phyloP scores from a whole-genome alignment of 2,113 vertebrate genomes.

The Corydoras maculifer region DNA sequence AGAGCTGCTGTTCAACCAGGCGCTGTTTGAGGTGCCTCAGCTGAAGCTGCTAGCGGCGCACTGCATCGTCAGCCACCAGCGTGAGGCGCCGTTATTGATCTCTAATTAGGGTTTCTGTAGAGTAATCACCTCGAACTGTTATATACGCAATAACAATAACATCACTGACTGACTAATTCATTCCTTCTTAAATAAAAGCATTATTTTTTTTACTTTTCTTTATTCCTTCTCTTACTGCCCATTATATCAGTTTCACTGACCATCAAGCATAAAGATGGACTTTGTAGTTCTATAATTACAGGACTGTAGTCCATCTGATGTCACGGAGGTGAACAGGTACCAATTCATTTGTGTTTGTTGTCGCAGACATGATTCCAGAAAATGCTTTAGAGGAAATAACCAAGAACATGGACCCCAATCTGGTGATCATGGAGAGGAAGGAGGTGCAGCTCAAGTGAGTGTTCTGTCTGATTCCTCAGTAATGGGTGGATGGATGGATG shows the following conservation, averaged over 20 bases:
- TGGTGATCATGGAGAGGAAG: slow-evolving; percentile 85
- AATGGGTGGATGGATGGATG: no score
- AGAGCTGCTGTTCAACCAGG: slow-evolving; percentile 91
- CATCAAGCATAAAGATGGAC: no score
- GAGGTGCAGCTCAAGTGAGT: slow-evolving; percentile 90
- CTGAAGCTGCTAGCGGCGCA: slow-evolving; percentile 94
- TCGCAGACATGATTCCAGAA: slow-evolving; percentile 92
- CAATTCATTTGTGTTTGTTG: neutral
- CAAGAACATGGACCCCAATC: slow-evolving; percentile 92
- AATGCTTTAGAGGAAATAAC: slow-evolving; percentile 97
- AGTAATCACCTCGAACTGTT: no score
- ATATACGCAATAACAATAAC: no score
- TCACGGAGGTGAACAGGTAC: neutral
- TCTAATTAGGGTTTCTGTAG: no score
- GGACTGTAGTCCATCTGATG: no score
- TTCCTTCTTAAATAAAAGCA: no score
- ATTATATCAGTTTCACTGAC: no score
- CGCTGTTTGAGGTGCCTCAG: slow-evolving; percentile 91
- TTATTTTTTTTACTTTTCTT: no score
- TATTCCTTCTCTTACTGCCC: no score
- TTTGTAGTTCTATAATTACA: no score
- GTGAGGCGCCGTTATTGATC: slow-evolving; percentile 66
- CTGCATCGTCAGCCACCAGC: slow-evolving; percentile 92
- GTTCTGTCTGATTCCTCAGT: neutral
- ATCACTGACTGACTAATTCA: no score